Conservation (phyloP, 2,888 invertebrate species). For the Nomada ferruginata region DNA sequence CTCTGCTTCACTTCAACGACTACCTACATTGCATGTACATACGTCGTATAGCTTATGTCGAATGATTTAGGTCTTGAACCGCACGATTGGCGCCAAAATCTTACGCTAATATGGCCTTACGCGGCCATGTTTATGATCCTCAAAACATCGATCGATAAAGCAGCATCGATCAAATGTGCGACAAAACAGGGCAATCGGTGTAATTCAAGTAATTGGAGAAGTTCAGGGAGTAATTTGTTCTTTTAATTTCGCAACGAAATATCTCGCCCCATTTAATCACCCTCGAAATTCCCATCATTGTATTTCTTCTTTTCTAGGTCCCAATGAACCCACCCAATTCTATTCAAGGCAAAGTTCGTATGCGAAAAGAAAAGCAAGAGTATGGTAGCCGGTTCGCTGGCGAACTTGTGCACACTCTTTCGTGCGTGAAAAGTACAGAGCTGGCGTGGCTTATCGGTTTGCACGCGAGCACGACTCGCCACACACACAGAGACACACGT, state of each 20-base stretch:
- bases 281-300: neutral
- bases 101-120: neutral
- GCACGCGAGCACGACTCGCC: constrained; percentile 9
- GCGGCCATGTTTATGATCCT: neutral
- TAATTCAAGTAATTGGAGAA: neutral
- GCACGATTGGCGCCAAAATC: neutral
- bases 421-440: constrained; percentile 7
- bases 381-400: constrained; percentile 12
- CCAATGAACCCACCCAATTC: constrained; percentile 5
- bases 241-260: neutral
- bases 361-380: neutral
- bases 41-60: too few relatives aligned
- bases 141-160: neutral
- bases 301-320: neutral
- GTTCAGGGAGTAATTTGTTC: neutral
- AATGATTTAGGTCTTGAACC: neutral
- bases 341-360: neutral
- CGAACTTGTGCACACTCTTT: neutral
- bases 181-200: neutral
- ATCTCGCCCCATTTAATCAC: neutral
- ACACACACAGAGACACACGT: neutral
- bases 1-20: neutral
- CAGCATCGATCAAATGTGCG: neutral
- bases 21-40: neutral
- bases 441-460: constrained; percentile 6